phyloP scores from a whole-genome alignment of 2,797 vertebrate species.

The Lithobates pipiens region DNA sequence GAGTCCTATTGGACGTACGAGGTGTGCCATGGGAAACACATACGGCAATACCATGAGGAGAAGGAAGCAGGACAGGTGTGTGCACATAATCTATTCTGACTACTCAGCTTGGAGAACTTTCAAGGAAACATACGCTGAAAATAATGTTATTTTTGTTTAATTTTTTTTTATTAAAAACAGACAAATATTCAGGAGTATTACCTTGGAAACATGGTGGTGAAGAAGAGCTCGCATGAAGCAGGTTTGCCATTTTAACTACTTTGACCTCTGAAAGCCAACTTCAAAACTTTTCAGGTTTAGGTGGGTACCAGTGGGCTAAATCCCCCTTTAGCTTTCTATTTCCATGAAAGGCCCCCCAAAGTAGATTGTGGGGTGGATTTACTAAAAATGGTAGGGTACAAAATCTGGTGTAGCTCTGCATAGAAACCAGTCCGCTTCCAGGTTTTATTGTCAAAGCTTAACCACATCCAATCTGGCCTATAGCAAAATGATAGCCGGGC shows the following conservation, averaged over 20 bases:
- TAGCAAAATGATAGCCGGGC: too few species aligned
- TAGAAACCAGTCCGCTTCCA: too few species aligned
- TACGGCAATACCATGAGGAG: slow-evolving; percentile 97
- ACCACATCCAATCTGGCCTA: too few species aligned
- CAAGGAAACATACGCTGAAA: neutral
- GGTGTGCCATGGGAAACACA: slow-evolving; percentile 95
- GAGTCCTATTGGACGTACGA: slow-evolving; percentile 99
- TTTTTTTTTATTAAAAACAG: slow-evolving; percentile 79
- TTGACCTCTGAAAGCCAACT: neutral
- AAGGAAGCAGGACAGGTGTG: slow-evolving; percentile 95
- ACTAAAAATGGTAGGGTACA: too few species aligned
- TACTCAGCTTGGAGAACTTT: neutral
- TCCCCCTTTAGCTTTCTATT: too few species aligned
- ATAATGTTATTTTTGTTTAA: neutral
- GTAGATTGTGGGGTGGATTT: too few species aligned
- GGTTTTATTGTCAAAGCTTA: too few species aligned
- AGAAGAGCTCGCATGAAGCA: slow-evolving; percentile 77
- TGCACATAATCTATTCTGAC: neutral
- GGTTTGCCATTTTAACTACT: slow-evolving; percentile 75
- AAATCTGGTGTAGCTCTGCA: too few species aligned
- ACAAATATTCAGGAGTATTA: slow-evolving; percentile 95
- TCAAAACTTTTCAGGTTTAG: too few species aligned
- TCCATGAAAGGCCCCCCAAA: too few species aligned
- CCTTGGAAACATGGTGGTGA: slow-evolving; percentile 85
- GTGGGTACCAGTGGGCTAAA: too few species aligned